These are phyloP conservation scores for Drosophila novamexicana DNA, from an alignment of 1,140 invertebrate genomes.

Conservation along the genomic window DNA sequence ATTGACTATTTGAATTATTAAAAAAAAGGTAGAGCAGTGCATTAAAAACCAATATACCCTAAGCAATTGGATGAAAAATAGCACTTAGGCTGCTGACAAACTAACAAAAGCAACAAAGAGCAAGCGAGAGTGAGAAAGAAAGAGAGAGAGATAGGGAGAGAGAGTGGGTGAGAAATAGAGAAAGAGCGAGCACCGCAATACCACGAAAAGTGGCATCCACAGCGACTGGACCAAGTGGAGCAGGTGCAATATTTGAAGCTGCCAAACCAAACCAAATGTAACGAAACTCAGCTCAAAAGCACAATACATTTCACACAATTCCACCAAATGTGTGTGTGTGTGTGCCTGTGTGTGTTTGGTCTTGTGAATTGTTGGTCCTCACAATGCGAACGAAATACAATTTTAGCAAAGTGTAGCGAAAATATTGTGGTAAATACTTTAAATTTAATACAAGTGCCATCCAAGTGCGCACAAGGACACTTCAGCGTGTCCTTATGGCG, in stretches of 20 bases:
- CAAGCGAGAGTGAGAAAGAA: background rate
- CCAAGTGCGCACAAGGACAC: conserved; percentile 37
- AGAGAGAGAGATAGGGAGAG: background rate
- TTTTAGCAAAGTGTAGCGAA: conserved; percentile 71
- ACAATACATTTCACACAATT: conserved; percentile 48
- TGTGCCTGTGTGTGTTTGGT: conserved; percentile 4
- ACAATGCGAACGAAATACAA: conserved; percentile 52
- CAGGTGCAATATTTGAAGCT: conserved; percentile 28
- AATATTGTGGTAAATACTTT: conserved; percentile 75
- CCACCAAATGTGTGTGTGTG: conserved; percentile 1
- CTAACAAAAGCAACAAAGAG: background rate
- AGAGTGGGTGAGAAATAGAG: background rate
- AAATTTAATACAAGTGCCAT: conserved; percentile 69
- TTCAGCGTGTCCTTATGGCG: conserved; percentile 17
- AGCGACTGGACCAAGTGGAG: conserved; percentile 24
- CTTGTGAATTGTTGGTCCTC: conserved; percentile 31
- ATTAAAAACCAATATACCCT: conserved; percentile 14
- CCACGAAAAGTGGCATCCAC: conserved; percentile 31
- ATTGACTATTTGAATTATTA: background rate
- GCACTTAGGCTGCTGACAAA: background rate
- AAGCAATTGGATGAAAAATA: conserved; percentile 17
- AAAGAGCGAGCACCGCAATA: conserved; percentile 6
- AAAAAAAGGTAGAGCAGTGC: background rate
- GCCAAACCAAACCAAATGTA: conserved; percentile 21
- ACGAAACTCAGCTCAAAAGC: conserved; percentile 43